Percentiles rank a stretch among this genome's conserved stretches.
Evolutionary conservation across 2,113 vertebrate genomes (phyloP).

Genomic region (Odocoileus virginianus): DNA sequence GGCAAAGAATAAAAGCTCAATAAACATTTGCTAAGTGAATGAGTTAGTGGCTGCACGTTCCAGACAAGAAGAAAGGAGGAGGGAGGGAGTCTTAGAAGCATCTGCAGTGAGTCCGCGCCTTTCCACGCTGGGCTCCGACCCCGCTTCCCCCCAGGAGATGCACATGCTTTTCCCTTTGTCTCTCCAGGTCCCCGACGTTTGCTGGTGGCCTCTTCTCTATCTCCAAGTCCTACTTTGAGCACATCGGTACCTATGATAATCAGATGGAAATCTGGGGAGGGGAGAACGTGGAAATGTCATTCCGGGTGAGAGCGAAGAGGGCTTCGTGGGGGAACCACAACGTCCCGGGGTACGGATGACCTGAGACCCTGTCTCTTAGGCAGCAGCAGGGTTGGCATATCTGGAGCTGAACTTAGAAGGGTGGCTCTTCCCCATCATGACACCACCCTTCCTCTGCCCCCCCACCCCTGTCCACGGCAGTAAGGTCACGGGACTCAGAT

Average conservation of each 20-base stretch:
- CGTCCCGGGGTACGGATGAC: neutral
- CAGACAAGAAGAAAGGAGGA: neutral
- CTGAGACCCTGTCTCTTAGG: neutral
- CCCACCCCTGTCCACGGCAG: neutral
- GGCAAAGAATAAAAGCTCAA: neutral
- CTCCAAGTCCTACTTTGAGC: conserved; percentile 93
- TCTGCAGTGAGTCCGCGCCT: neutral
- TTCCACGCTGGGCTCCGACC: rapidly evolving
- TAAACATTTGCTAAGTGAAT: neutral
- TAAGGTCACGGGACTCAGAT: neutral
- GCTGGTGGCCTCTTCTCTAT: conserved; percentile 96
- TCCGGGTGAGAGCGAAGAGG: conserved; percentile 86
- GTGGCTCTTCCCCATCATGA: neutral
- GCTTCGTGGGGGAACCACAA: neutral
- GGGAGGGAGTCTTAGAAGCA: neutral
- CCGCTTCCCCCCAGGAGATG: neutral
- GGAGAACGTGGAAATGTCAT: conserved; percentile 99
- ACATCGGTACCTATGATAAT: conserved; percentile 95
- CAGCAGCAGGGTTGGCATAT: neutral
- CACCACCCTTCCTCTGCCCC: neutral
- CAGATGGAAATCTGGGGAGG: conserved; percentile 99
- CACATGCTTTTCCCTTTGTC: conserved; percentile 28
- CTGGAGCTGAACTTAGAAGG: neutral
- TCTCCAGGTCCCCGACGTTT: conserved; percentile 91
- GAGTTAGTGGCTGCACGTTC: neutral